A percentile compares a stretch with the other conserved stretches of the same genome.
phyloP scores from a whole-genome alignment of 2,888 invertebrate species.

The Drosophila nigritarsus region DNA sequence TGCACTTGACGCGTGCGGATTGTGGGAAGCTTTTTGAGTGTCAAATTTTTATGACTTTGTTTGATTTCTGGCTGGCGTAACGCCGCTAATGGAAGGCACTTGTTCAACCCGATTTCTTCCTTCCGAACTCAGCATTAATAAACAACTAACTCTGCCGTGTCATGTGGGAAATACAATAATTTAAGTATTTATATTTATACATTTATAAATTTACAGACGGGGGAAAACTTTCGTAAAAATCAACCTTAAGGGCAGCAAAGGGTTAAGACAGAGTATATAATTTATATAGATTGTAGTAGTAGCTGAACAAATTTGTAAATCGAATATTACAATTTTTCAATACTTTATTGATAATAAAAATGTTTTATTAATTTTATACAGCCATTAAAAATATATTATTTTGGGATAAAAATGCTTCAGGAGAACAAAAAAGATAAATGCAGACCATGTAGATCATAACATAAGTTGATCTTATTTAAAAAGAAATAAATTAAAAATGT shows the following conservation, averaged over 20 bases:
- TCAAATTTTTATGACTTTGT: constrained; percentile 81
- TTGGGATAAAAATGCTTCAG: not conserved
- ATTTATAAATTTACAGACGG: not conserved
- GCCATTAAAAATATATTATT: fast-evolving
- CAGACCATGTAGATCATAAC: not conserved
- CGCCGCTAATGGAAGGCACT: constrained; percentile 79
- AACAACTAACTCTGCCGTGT: constrained; percentile 18
- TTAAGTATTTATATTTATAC: not conserved
- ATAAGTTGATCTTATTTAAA: not conserved
- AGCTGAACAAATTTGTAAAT: not conserved
- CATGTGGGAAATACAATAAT: constrained; percentile 36
- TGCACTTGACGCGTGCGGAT: constrained; percentile 75
- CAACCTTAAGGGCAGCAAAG: not conserved
- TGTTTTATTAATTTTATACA: not conserved
- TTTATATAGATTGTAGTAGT: not conserved
- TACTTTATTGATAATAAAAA: not conserved
- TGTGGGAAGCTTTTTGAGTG: constrained; percentile 73
- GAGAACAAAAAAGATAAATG: not conserved
- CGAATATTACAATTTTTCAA: fast-evolving
- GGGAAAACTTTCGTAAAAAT: not conserved
- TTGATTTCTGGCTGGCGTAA: constrained; percentile 74
- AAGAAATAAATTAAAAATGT: not conserved
- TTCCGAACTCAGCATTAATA: not conserved
- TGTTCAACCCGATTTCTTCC: constrained; percentile 67
- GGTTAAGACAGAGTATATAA: not conserved